Evolutionary conservation across 2,797 vertebrate species (phyloP), one percentile per base, ranked within the genome.

Genomic region (Florisuga fusca): DNA sequence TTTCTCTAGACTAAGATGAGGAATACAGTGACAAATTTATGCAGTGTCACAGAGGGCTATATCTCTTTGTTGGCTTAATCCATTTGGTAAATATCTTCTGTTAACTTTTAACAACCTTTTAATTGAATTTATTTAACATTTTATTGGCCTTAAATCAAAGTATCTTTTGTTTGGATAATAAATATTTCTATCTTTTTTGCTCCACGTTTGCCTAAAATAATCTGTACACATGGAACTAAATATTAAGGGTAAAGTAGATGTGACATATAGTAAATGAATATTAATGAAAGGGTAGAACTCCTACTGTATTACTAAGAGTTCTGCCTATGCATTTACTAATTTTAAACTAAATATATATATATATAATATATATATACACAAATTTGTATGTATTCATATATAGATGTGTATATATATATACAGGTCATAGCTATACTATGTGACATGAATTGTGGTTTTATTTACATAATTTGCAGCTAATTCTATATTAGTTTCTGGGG

Each of bases 331-430:
- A 41, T 41, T 14, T 41, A 41, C 38, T 14, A 81, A 72, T 72
- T 75, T 68, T 62, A 27, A 75, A 68, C 7, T 12, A 61, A 93
- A 77, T 21, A 43, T n/a, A 19, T 3, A 34, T 4, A 5, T 73
- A 19, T 16, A n/a, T 9, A n/a, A 1, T 26, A 16, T 31, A 4
- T 77, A 16, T 14, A n/a, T n/a, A n/a, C n/a, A n/a, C n/a, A 29
- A 9, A 1, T 23, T 15, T 33, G 9, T 12, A 5, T 15, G 3
- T 9, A 12, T 12, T 14, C 5, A 13, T 13, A 31, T 2, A 34
- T 2, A 18, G 11, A 15, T 36, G 9, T 27, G 2, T 12, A 15
- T 33, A 9, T 7, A 12, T 11, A 33, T 1, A 34, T 1, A 22
- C 10, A 20, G 29, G 7, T 1, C 14, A 57, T 54, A 46, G 9